Evolutionary conservation across 2,113 vertebrate species (phyloP).

Genomic region (Menidia beryllina): DNA sequence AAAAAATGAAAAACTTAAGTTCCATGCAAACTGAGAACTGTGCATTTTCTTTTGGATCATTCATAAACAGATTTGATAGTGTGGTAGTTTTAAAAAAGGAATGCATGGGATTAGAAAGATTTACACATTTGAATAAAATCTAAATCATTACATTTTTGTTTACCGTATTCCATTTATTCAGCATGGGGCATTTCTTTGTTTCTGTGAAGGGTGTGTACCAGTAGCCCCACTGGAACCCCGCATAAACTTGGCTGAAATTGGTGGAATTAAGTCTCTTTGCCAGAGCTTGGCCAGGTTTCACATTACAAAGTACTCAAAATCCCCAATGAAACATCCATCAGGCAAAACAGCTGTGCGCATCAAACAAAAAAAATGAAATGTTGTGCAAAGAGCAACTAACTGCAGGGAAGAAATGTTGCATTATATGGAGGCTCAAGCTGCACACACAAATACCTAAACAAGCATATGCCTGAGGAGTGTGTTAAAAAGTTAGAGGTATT

Average conservation of each 20-base stretch:
- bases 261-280: conserved; percentile 10
- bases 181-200: conserved; percentile 16
- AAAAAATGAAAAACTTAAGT: neutral
- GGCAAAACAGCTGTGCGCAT: conserved; percentile 4
- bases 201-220: conserved; percentile 15
- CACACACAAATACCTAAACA: neutral
- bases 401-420: neutral
- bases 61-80: neutral
- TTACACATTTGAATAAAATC: conserved; percentile 1
- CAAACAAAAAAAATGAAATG: neutral
- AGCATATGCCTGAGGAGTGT: neutral
- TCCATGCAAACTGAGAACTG: neutral
- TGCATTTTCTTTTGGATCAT: neutral
- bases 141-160: conserved; percentile 11
- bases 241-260: conserved; percentile 45
- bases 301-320: conserved; percentile 14
- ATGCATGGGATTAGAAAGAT: conserved; percentile 2
- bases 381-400: conserved; percentile 3
- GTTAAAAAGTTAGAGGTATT: conserved; percentile 10
- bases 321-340: neutral
- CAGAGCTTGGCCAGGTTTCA: conserved; percentile 13
- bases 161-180: conserved; percentile 9
- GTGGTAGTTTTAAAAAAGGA: conserved; percentile 4
- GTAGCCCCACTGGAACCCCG: neutral
- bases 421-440: neutral